phyloP scores from a whole-genome alignment of 2,888 invertebrate genomes.

The Cynaeus angustus region DNA sequence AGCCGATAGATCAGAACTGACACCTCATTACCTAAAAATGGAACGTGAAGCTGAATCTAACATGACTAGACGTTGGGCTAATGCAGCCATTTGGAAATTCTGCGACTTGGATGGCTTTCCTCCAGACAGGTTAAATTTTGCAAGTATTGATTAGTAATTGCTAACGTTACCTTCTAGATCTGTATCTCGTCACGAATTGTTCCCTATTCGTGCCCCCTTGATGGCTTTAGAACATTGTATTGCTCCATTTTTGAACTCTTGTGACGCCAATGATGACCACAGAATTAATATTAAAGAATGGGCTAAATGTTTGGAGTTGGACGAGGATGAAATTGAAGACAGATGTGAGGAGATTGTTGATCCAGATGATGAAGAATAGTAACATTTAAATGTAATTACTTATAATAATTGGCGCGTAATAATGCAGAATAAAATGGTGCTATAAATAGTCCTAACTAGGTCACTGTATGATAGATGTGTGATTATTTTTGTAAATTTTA shows the following conservation, averaged over 20 bases:
- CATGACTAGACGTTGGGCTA: constrained; percentile 88
- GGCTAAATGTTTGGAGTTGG: constrained; percentile 90
- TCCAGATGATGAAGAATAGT: constrained; percentile 50
- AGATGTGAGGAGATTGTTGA: constrained; percentile 84
- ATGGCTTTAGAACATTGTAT: constrained; percentile 98
- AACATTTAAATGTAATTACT: neutral
- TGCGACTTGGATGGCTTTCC: constrained; percentile 97
- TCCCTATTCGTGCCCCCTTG: constrained; percentile 95
- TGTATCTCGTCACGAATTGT: constrained; percentile 95
- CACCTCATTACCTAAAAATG: constrained; percentile 88
- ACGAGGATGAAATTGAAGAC: constrained; percentile 87
- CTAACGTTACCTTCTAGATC: constrained; percentile 70
- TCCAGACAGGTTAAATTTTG: constrained; percentile 80
- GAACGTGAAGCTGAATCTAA: constrained; percentile 92
- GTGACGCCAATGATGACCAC: constrained; percentile 92
- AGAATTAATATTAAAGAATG: constrained; percentile 94
- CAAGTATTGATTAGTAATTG: neutral
- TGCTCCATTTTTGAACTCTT: constrained; percentile 94
- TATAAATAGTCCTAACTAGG: constrained; percentile 48
- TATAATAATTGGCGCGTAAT: constrained; percentile 14
- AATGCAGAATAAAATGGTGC: constrained; percentile 65
- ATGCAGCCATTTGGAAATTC: constrained; percentile 99
- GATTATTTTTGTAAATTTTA: constrained; percentile 38
- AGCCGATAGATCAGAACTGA: constrained; percentile 90
- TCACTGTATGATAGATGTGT: constrained; percentile 20